A percentile compares a stretch with the other conserved stretches of the same genome.
These are phyloP conservation scores for Macrostomum cliftonense DNA, from an alignment of 2,888 invertebrate genomes.

Conservation along the genomic window DNA sequence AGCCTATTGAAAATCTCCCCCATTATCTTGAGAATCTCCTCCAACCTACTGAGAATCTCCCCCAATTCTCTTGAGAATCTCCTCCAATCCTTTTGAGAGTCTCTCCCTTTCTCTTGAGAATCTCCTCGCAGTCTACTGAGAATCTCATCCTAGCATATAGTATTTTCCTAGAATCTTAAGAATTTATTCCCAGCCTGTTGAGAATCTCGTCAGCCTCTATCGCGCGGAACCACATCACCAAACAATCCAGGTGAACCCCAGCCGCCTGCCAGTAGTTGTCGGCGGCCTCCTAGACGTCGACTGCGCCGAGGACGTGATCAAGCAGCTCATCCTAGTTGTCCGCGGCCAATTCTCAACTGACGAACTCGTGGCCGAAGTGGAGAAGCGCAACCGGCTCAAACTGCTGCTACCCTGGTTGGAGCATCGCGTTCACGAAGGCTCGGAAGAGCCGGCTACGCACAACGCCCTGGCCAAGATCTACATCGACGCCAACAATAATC, in stretches of 20 bases:
- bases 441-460: conserved; percentile 88
- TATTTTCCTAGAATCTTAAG: too few species aligned
- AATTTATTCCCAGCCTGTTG: too few species aligned
- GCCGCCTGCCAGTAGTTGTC: conserved; percentile 85
- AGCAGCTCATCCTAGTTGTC: conserved; percentile 88
- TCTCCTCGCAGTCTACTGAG: too few species aligned
- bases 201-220: too few species aligned
- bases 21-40: too few species aligned
- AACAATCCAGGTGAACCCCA: conserved; percentile 58
- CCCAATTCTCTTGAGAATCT: too few species aligned
- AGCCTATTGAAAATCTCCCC: too few species aligned
- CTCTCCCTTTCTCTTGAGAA: too few species aligned
- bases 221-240: too few species aligned
- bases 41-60: too few species aligned
- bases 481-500: conserved; percentile 97
- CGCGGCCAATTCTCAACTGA: conserved; percentile 96
- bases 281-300: conserved; percentile 93
- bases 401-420: conserved; percentile 87
- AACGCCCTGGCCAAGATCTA: conserved; percentile 98
- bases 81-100: too few species aligned
- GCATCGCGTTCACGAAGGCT: conserved; percentile 85
- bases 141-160: too few species aligned
- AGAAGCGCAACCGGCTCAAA: conserved; percentile 54
- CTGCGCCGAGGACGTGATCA: conserved; percentile 94
- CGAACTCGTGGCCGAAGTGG: conserved; percentile 77